These are phyloP conservation scores for Buphagus erythrorhynchus DNA, from an alignment of 2,797 vertebrate genomes.

Conservation along the genomic window DNA sequence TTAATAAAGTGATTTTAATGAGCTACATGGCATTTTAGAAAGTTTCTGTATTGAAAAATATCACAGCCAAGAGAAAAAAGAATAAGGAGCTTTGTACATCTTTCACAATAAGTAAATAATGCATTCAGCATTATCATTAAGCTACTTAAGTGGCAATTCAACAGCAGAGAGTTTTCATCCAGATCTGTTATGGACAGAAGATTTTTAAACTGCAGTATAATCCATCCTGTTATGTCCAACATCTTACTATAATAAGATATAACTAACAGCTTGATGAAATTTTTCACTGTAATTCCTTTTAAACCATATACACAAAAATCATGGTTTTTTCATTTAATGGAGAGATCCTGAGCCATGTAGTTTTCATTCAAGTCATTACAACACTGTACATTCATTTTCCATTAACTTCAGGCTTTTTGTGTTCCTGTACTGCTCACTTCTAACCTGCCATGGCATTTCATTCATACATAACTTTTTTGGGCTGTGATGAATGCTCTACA, in stretches of 20 bases:
- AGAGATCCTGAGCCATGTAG: background rate
- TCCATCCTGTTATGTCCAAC: background rate
- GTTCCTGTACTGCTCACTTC: background rate
- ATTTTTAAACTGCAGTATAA: background rate
- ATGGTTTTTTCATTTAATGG: background rate
- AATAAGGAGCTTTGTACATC: rapidly evolving
- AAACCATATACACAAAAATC: background rate
- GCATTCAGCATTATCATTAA: background rate
- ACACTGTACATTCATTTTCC: slow-evolving; percentile 11
- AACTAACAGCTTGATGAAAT: background rate
- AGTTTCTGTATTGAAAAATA: background rate
- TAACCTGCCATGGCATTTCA: rapidly evolving
- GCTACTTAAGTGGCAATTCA: background rate
- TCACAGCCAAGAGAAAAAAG: background rate
- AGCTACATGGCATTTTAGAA: background rate
- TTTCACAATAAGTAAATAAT: background rate
- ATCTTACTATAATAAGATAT: background rate
- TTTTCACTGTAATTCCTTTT: background rate
- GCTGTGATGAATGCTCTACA: background rate
- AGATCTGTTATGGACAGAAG: background rate
- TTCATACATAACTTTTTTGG: background rate
- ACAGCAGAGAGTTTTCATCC: background rate
- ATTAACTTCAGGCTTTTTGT: background rate
- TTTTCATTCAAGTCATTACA: slow-evolving; percentile 25
- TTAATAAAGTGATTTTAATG: background rate